Evolutionary conservation across 2,797 vertebrate species (phyloP), one percentile per base, ranked within the genome.

Genomic region (Brotula barbata): DNA sequence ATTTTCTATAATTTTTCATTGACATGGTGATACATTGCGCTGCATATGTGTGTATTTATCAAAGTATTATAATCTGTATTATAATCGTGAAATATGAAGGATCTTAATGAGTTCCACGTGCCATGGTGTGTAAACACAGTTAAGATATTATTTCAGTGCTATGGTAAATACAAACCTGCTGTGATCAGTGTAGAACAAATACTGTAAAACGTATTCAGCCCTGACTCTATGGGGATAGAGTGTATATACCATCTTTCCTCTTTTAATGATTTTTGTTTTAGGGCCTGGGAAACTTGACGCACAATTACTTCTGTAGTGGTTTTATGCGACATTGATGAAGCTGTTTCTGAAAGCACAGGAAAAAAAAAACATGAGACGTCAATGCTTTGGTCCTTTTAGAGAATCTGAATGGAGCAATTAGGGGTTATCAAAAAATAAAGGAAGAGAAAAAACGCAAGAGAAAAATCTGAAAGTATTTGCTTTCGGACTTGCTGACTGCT

Each of bases 291-390:
- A 73, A 61, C 42, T 53, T 80, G 71, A 85, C 72, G 82, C 57
- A 72, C 71, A 85, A 85, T 79, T 81, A 73, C 70, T 64, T 62
- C 64, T 65, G 42, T 41, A 22, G 60, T 62, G 47, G 59, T 43
- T 67, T 73, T 73, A 52, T 16, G 31, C 82, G 80, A 78, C 76
- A 75, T 50, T 84, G 72, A 82, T 64, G 17, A 79, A 84, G 62
- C 63, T 75, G 52, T 68, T 73, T 37, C 63, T n/a, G 48, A 55
- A 61, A 64, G 25, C 33, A 37, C 43, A 57, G 41, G 17, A 75
- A 77, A 79, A 70, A n/a, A n/a, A n/a, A n/a, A 64, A 69, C 60
- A 51, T 40, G 71, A 54, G 49, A 62, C 58, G 55, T 64, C 56
- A 66, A 76, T 58, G 25, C 22, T 58, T 75, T 42, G 6, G 44